Conservation (phyloP, 2,888 invertebrate genomes). For the Hemicrepidius hirtus region DNA sequence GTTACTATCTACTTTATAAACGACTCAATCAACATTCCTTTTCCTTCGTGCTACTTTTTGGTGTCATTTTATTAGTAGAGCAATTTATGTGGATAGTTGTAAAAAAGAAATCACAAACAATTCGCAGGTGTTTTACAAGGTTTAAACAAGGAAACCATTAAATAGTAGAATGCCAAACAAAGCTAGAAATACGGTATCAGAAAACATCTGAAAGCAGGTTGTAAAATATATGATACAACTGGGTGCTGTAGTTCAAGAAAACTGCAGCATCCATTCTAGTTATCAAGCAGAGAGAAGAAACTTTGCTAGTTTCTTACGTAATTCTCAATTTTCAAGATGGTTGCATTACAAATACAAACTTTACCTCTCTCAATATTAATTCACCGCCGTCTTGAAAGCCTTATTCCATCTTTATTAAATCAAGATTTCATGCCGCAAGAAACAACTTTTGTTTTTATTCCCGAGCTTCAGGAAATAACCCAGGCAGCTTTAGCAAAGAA, state of each 20-base stretch:
- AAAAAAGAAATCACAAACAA: background rate
- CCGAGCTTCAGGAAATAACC: conserved; percentile 32
- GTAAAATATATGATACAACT: conserved; percentile 48
- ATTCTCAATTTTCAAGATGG: conserved; percentile 50
- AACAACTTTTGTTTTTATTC: conserved; percentile 35
- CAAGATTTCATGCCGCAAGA: conserved; percentile 23
- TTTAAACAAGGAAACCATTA: background rate
- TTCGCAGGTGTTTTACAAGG: background rate
- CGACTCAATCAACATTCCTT: too few species aligned
- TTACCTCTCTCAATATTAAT: conserved; percentile 39
- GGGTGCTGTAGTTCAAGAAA: conserved; percentile 49
- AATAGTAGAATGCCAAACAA: background rate
- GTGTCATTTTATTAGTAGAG: too few species aligned
- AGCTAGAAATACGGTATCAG: conserved; percentile 22
- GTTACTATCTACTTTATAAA: too few species aligned
- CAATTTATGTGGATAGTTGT: too few species aligned
- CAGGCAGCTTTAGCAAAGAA: conserved; percentile 16
- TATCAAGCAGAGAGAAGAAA: conserved; percentile 43
- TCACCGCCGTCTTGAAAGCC: conserved; percentile 34
- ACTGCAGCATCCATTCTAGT: conserved; percentile 48
- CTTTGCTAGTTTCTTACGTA: conserved; percentile 49
- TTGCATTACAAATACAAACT: conserved; percentile 40
- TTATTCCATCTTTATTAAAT: conserved; percentile 44
- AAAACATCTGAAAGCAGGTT: conserved; percentile 40
- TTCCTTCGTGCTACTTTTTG: too few species aligned